A percentile compares a stretch with the other conserved stretches of the same genome.
Evolutionary conservation across 2,113 vertebrate species (phyloP).

Genomic region (Bungarus multicinctus): DNA sequence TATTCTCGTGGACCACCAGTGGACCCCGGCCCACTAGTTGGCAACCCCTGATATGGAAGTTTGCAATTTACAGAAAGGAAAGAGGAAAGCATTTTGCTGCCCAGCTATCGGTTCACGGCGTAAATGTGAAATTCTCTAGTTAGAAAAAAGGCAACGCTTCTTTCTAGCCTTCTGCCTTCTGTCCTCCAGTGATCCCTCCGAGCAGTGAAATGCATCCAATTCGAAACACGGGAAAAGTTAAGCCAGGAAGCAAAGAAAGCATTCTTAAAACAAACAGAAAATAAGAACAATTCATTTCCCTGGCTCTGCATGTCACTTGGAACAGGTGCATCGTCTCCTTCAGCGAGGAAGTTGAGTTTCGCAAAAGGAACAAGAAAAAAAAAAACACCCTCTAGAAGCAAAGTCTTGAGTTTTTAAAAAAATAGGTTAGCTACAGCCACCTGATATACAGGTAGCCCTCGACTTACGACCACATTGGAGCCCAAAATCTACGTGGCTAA

Average conservation of each 20-base stretch:
- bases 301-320: neutral
- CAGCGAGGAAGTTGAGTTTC: neutral
- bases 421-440: neutral
- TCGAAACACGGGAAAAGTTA: no score
- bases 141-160: neutral
- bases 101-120: neutral
- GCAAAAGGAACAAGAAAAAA: no score
- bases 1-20: no score
- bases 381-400: no score
- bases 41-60: neutral
- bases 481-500: neutral
- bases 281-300: neutral
- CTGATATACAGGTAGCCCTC: neutral
- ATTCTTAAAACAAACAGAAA: neutral
- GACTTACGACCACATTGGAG: neutral
- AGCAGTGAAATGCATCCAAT: neutral
- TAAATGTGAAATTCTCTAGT: neutral
- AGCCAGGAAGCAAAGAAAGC: neutral
- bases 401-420: neutral
- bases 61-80: neutral
- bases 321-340: neutral
- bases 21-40: no score
- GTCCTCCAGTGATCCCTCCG: neutral
- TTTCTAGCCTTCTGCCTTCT: neutral
- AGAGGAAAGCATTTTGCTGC: neutral